Base-by-base conservation (phyloP, 2,113 vertebrate genomes). In the Saccopteryx bilineata region DNA sequence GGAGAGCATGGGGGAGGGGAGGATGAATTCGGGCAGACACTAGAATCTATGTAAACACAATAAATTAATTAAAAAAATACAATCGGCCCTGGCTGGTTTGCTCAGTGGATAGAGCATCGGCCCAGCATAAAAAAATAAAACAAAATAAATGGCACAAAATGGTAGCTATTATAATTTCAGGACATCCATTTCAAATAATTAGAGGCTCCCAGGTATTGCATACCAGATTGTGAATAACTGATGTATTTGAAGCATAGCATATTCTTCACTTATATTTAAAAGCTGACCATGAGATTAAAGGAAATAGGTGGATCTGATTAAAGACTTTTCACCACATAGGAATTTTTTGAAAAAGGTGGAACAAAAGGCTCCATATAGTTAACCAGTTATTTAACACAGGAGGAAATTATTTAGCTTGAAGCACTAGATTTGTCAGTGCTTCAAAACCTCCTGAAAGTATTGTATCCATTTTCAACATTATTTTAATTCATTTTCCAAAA, bases 401-500 rank as follows among this genome's bases (percentile, higher is more conserved):
- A 95, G 14, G 9, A 65, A 93, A 88, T 91, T 60, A 84, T 82
- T 69, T 89, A 81, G 61, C 66, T 76, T 39, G 60, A 94, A 87
- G 33, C 39, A 28, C 54, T 76, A n/a, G 31, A 90, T 76, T 75
- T 95, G 48, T 87, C 76, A 56, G 24, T 76, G 28, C 52, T 82
- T 65, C 56, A 89, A n/a, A 61, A 5, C 24, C 63, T 96, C 19
- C 72, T 28, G 50, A 88, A 80, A 93, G 72, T 66, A 91, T 31
- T 78, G 93, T 84, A 80, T 50, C 96, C 72, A 88, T 76, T 85
- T 84, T 68, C 91, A 84, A 39, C 65, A 92, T 81, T 90, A 97
- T 91, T 94, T 92, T 84, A 95, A 93, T 80, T 66, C 28, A 71
- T 91, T 89, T 95, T 39, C 26, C 18, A 88, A 82, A 83, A 94